These are phyloP conservation scores for Acanthosoma haemorrhoidale DNA, from an alignment of 2,888 invertebrate species.

Conservation along the genomic window DNA sequence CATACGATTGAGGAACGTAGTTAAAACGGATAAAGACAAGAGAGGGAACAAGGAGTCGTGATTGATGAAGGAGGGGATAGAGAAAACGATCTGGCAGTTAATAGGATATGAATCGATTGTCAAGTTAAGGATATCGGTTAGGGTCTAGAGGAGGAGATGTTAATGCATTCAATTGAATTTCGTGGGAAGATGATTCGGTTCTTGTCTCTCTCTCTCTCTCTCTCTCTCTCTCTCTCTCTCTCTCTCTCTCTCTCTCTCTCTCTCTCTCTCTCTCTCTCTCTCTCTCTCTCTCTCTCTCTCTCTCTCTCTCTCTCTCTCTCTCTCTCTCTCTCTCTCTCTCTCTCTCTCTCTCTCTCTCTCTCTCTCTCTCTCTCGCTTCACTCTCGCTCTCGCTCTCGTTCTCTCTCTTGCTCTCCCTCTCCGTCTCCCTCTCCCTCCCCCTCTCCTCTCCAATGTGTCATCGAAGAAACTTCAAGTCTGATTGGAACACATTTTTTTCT, in stretches of 20 bases:
- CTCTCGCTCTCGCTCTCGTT: background rate
- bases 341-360: conserved; percentile 15
- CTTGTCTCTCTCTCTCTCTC: background rate
- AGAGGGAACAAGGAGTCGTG: no score
- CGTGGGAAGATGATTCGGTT: no score
- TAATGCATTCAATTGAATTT: no score
- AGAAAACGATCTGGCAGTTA: no score
- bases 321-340: conserved; percentile 20
- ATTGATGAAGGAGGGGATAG: no score
- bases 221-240: conserved; percentile 3
- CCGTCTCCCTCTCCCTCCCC: background rate
- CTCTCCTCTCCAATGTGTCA: background rate
- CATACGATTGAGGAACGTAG: no score
- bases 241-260: conserved; percentile 33
- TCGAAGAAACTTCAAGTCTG: no score
- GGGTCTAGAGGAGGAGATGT: no score
- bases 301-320: conserved; percentile 27
- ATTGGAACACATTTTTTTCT: no score
- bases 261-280: conserved; percentile 33
- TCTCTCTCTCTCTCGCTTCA: background rate
- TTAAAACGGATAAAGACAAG: no score
- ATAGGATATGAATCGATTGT: no score
- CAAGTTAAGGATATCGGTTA: no score
- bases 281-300: conserved; percentile 28
- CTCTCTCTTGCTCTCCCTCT: background rate